phyloP scores from a whole-genome alignment of 2,797 vertebrate species.

The Serranus cabrilla region DNA sequence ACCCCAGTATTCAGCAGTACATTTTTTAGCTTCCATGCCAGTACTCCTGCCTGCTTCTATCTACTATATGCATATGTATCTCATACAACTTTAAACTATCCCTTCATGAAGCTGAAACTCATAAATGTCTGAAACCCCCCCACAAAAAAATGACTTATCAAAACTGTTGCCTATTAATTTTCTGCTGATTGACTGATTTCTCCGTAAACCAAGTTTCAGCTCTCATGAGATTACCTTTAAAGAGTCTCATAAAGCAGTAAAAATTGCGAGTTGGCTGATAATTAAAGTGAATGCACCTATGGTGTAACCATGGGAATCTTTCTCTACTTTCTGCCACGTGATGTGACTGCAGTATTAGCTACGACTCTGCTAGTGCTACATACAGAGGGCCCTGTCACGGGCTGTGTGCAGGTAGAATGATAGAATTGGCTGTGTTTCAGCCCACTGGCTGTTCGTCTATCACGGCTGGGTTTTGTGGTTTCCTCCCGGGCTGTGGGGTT shows the following conservation, averaged over 20 bases:
- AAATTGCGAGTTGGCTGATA: not conserved
- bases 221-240: not conserved
- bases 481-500: not conserved
- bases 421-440: conserved; percentile 10
- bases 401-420: not conserved
- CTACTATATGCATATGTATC: too few relatives aligned
- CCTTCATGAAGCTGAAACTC: too few relatives aligned
- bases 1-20: too few relatives aligned
- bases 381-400: not conserved
- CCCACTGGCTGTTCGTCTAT: conserved; percentile 3
- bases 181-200: not conserved
- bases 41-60: too few relatives aligned
- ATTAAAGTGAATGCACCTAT: not conserved
- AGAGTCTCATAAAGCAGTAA: not conserved
- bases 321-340: conserved; percentile 1
- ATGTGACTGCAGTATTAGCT: not conserved
- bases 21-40: too few relatives aligned
- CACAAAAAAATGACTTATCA: not conserved
- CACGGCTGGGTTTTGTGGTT: conserved; percentile 13
- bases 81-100: too few relatives aligned
- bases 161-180: not conserved
- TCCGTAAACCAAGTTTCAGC: not conserved
- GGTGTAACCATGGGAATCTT: not conserved
- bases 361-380: not conserved
- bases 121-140: not conserved